Evolutionary conservation across 2,113 vertebrate species (phyloP), one percentile per base, ranked within the genome.

Genomic region (Sylvicapra grimmia): DNA sequence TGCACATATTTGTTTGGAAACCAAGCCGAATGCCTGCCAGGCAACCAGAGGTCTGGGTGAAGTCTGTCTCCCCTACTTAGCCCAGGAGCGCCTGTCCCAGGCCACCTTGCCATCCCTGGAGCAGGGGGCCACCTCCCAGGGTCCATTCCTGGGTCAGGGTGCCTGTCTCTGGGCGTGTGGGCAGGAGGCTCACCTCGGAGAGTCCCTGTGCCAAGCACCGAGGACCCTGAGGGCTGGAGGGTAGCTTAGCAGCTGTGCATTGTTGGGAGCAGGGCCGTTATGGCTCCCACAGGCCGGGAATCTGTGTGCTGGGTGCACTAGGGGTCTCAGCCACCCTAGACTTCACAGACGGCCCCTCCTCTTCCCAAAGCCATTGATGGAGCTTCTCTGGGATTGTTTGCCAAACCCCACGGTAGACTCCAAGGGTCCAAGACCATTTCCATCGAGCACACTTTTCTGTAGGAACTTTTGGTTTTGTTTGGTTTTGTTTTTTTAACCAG

Each of bases 351-450:
- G 12, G 90, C 63, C 68, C 93, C n/a, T 85, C 54, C 85, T 87
- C 65, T 11, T 16, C 51, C 83, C 77, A 68, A 94, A 97, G 89
- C 91, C 95, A 84, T 97, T 25, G 40, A 56, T 89, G 95, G 58
- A 95, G 59, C 49, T 63, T 95, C 85, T 91, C 85, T 96, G 96
- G 94, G 94, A 93, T 89, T 12, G 2, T 97, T 87, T 92, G 97
- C 97, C 97, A 96, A 95, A 95, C 27, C 65, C 88, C 96, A 72
- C 51, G 96, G 96, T 96, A 95, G 96, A 97, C 94, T 65, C 75
- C 89, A 85, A 97, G 96, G 96, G 96, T 97, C 96, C 96, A 93
- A 96, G 97, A 97, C 86, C 94, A 88, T 98, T 98, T 98, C 87
- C 97, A 72, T 72, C 31, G 6, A 95, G 65, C 90, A 92, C 95